Percentiles rank a stretch among this genome's conserved stretches.
These are phyloP conservation scores for Hiodon tergisus DNA, from an alignment of 2,113 vertebrate genomes.

Conservation along the genomic window DNA sequence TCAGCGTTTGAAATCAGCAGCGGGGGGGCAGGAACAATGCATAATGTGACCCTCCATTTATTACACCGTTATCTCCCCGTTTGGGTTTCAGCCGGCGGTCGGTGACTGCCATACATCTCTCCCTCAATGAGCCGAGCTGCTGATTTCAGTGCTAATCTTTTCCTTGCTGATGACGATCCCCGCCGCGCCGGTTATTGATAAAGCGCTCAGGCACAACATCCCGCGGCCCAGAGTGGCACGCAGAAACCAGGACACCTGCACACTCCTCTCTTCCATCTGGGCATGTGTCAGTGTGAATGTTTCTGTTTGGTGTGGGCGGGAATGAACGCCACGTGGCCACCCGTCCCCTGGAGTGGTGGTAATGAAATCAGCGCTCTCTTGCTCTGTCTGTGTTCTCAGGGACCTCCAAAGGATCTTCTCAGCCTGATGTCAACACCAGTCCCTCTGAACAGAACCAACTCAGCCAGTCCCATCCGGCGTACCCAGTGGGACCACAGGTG, in stretches of 20 bases:
- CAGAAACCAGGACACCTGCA: neutral
- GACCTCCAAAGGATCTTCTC: slow-evolving; percentile 59
- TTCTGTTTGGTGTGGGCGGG: neutral
- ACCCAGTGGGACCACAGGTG: slow-evolving; percentile 89
- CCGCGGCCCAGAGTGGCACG: too few relatives aligned
- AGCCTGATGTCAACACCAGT: slow-evolving; percentile 74
- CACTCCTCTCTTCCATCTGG: neutral
- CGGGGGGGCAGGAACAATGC: slow-evolving; percentile 64
- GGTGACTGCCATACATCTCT: slow-evolving; percentile 57
- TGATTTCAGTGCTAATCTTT: slow-evolving; percentile 71
- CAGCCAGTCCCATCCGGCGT: slow-evolving; percentile 76
- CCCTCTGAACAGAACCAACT: slow-evolving; percentile 79
- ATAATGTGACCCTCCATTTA: slow-evolving; percentile 61
- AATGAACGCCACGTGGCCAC: neutral
- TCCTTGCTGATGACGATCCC: slow-evolving; percentile 57
- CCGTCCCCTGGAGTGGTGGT: neutral
- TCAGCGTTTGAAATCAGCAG: slow-evolving; percentile 48
- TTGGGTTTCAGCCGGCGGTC: slow-evolving; percentile 55
- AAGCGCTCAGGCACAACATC: slow-evolving; percentile 72
- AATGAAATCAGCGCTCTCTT: slow-evolving; percentile 5
- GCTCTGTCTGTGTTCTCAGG: slow-evolving; percentile 34
- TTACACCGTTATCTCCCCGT: slow-evolving; percentile 28
- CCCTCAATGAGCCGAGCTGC: slow-evolving; percentile 58
- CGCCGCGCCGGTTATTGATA: slow-evolving; percentile 72
- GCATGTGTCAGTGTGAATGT: neutral